phyloP scores from a whole-genome alignment of 2,113 vertebrate genomes.

The Globicephala melas region DNA sequence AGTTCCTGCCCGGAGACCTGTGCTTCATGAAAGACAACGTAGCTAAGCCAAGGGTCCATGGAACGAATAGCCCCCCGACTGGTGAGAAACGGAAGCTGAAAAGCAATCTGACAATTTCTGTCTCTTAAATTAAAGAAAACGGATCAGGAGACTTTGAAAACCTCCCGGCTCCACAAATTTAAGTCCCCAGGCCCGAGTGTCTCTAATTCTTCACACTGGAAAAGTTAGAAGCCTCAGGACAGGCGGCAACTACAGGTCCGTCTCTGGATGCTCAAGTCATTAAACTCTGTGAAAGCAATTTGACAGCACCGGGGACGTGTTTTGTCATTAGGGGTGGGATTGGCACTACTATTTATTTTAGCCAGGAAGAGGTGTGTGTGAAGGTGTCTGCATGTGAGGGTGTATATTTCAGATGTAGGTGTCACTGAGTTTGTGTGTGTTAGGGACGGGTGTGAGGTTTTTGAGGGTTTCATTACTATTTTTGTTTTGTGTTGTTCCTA shows the following conservation, averaged over 20 bases:
- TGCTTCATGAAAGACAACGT: background rate
- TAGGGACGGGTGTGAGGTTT: constrained; percentile 12
- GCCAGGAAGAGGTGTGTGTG: constrained; percentile 39
- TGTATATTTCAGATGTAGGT: constrained; percentile 27
- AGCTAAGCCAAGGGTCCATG: background rate
- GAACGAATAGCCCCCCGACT: background rate
- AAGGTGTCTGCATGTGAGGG: background rate
- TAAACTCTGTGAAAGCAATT: constrained; percentile 71
- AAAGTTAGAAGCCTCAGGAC: constrained; percentile 45
- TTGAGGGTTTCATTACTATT: constrained; percentile 18
- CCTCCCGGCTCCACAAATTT: background rate
- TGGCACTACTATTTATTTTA: constrained; percentile 42
- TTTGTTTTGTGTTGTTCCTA: constrained; percentile 17
- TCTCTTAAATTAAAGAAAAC: constrained; percentile 49
- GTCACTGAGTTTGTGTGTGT: constrained; percentile 10
- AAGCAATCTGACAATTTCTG: background rate
- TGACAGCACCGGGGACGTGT: constrained; percentile 56
- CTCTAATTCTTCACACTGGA: constrained; percentile 36
- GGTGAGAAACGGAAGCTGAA: background rate
- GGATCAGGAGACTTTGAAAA: constrained; percentile 28
- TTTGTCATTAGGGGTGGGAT: constrained; percentile 59
- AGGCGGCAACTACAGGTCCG: background rate
- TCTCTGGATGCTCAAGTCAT: constrained; percentile 63
- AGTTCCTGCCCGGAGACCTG: background rate
- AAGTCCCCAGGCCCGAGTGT: background rate